phyloP scores from a whole-genome alignment of 2,797 vertebrate genomes.

The Mormyrops attenuatus region DNA sequence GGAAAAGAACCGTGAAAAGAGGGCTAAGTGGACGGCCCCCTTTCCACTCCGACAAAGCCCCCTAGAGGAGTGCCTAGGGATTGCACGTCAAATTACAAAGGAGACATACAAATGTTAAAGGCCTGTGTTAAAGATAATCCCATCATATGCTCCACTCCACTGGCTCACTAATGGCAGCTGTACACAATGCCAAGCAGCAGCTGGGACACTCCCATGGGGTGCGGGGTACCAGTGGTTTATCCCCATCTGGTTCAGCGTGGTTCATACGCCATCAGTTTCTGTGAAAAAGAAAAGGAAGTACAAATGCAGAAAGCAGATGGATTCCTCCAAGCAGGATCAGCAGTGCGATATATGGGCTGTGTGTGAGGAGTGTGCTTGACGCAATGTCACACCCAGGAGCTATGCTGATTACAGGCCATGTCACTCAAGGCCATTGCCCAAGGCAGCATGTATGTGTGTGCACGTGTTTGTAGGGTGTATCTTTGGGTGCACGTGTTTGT shows the following conservation, averaged over 20 bases:
- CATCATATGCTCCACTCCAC: constrained; percentile 1
- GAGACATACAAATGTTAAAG: neutral
- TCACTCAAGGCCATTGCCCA: neutral
- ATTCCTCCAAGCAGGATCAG: neutral
- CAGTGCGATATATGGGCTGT: neutral
- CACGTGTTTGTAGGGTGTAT: neutral
- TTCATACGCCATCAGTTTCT: neutral
- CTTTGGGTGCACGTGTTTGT: too few relatives aligned
- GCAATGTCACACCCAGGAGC: neutral
- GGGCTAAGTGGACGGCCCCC: neutral
- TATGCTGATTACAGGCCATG: neutral
- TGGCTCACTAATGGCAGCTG: neutral
- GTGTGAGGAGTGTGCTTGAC: neutral
- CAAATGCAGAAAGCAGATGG: neutral
- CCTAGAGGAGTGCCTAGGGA: neutral
- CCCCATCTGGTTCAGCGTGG: neutral
- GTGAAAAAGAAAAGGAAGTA: neutral
- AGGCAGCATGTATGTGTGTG: neutral
- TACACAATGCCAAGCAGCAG: neutral
- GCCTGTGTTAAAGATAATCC: neutral
- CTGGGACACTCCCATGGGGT: neutral
- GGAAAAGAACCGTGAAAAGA: neutral
- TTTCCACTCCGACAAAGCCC: neutral
- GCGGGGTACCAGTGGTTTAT: neutral
- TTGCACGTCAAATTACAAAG: neutral